These are phyloP conservation scores for Danio jaintianensis DNA, from an alignment of 2,797 vertebrate species.

Conservation along the genomic window DNA sequence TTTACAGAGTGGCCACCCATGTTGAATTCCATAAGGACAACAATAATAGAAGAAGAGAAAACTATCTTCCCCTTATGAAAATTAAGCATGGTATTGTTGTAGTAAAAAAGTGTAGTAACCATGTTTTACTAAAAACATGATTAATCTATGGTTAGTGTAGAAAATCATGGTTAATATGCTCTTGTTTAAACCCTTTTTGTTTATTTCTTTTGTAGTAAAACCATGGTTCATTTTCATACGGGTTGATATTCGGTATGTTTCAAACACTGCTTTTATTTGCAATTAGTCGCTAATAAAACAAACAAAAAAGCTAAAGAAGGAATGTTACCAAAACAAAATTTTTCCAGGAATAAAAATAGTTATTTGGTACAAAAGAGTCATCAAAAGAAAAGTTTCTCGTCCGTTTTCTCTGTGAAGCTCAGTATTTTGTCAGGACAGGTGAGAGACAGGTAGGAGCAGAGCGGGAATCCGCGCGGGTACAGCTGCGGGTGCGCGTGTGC, in stretches of 20 bases:
- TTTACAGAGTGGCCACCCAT: slow-evolving; percentile 51
- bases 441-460: slow-evolving; percentile 88
- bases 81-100: no score
- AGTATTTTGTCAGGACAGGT: slow-evolving; percentile 81
- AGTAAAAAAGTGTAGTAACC: no score
- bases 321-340: background rate
- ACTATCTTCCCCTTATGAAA: slow-evolving; percentile 1
- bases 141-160: no score
- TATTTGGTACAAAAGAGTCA: background rate
- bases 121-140: no score
- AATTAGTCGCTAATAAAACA: background rate
- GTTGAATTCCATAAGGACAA: slow-evolving; percentile 32
- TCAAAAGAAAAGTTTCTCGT: slow-evolving; percentile 43
- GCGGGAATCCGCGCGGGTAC: slow-evolving; percentile 87
- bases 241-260: background rate
- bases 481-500: slow-evolving; percentile 84
- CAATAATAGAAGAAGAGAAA: slow-evolving; percentile 32
- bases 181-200: no score
- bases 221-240: no score
- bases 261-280: background rate
- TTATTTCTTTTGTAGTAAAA: no score
- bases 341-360: slow-evolving; percentile 6
- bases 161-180: no score
- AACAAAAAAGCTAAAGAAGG: background rate
- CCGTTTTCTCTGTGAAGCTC: slow-evolving; percentile 71